A percentile compares a stretch with the other conserved stretches of the same genome.
These are phyloP conservation scores for Cantharis nigra DNA, from an alignment of 2,888 invertebrate species.

Conservation along the genomic window DNA sequence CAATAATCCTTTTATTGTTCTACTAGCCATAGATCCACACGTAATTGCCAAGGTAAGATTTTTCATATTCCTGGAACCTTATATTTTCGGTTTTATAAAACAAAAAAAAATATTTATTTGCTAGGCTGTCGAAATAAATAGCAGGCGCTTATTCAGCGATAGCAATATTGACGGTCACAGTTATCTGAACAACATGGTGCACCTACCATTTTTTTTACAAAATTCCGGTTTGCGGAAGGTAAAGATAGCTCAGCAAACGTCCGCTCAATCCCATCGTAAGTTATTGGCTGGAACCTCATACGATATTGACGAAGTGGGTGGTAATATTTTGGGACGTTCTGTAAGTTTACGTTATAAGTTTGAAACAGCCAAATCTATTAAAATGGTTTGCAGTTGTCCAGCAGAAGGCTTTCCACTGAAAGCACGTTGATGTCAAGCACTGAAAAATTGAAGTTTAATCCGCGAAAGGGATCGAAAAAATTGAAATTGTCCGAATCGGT, in stretches of 20 bases:
- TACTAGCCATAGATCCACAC: slow-evolving; percentile 97
- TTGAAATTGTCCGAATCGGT: slow-evolving; percentile 85
- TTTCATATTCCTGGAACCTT: neutral
- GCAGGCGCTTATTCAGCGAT: slow-evolving; percentile 84
- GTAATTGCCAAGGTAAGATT: slow-evolving; percentile 89
- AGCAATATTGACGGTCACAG: slow-evolving; percentile 94
- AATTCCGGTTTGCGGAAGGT: slow-evolving; percentile 92
- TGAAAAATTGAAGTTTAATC: slow-evolving; percentile 67
- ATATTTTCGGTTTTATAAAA: neutral
- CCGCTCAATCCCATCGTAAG: slow-evolving; percentile 60
- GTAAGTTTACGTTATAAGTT: slow-evolving; percentile 43
- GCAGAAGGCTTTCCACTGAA: slow-evolving; percentile 76
- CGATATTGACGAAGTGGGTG: slow-evolving; percentile 61
- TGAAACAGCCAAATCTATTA: neutral
- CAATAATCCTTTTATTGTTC: slow-evolving; percentile 92
- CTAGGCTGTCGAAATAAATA: slow-evolving; percentile 87
- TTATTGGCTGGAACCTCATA: slow-evolving; percentile 50
- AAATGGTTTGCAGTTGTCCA: slow-evolving; percentile 62
- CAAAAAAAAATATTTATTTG: neutral
- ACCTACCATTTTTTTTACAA: slow-evolving; percentile 96
- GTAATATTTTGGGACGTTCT: slow-evolving; percentile 58
- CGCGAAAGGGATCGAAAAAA: slow-evolving; percentile 69
- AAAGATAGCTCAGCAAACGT: slow-evolving; percentile 83
- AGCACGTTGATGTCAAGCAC: slow-evolving; percentile 82
- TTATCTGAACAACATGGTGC: slow-evolving; percentile 94